Conservation (phyloP, 2,113 vertebrate genomes). For the Callospermophilus lateralis region DNA sequence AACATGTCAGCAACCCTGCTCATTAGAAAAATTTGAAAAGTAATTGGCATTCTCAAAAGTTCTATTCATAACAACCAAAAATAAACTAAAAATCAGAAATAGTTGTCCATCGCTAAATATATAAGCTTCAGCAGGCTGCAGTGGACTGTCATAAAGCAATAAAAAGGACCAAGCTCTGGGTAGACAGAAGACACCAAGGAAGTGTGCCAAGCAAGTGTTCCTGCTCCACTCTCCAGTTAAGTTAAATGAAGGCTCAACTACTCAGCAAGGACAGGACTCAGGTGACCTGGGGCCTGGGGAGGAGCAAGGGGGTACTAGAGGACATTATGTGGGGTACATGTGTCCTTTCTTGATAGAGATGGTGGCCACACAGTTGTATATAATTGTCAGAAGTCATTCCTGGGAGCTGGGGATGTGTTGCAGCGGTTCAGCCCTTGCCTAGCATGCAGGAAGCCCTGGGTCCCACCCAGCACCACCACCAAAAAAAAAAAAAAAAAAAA, state of each 20-base stretch:
- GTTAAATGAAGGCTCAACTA: not conserved
- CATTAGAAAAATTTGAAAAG: not conserved
- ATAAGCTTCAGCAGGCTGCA: rapidly evolving
- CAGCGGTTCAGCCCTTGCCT: no score
- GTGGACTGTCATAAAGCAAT: rapidly evolving
- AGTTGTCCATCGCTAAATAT: not conserved
- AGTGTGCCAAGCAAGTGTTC: not conserved
- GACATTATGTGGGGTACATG: rapidly evolving
- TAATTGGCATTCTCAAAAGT: not conserved
- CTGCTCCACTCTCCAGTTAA: not conserved
- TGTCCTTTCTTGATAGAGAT: not conserved
- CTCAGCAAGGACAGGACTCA: not conserved
- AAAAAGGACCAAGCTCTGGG: not conserved
- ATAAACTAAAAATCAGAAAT: not conserved
- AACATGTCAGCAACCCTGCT: not conserved
- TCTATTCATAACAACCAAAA: not conserved
- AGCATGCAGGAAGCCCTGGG: no score
- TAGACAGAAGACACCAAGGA: rapidly evolving
- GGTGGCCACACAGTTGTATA: not conserved
- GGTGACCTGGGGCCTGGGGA: not conserved
- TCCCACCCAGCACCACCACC: no score
- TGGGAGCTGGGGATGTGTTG: no score
- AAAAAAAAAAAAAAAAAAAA: no score
- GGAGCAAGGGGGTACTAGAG: rapidly evolving
- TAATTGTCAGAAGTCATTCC: not conserved